Evolutionary conservation across 1,140 invertebrate genomes (phyloP).

Genomic region (Drosophila ogumai): DNA sequence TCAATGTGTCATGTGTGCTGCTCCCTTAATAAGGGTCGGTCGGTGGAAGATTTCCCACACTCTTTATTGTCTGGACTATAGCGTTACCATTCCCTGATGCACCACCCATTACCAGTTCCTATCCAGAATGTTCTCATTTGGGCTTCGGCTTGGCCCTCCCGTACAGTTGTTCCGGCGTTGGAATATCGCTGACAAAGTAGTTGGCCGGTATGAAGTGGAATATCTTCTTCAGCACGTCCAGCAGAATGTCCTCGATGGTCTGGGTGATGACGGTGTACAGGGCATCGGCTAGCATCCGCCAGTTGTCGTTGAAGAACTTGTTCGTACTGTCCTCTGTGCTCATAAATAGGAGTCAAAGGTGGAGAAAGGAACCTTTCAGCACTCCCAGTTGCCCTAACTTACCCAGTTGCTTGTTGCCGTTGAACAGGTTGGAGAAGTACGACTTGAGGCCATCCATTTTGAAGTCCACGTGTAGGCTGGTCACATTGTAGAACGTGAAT

Average conservation of each 20-base stretch:
- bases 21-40: constrained; percentile 6
- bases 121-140: constrained; percentile 19
- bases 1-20: constrained; percentile 2
- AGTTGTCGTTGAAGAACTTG: constrained; percentile 89
- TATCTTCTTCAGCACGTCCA: constrained; percentile 87
- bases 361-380: neutral
- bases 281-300: constrained; percentile 88
- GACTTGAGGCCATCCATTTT: constrained; percentile 78
- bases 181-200: constrained; percentile 88
- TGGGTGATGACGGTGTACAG: constrained; percentile 88
- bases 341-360: neutral
- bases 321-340: constrained; percentile 89
- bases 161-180: constrained; percentile 78
- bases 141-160: constrained; percentile 54
- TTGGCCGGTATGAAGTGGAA: constrained; percentile 89
- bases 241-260: constrained; percentile 89
- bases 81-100: constrained; percentile 2
- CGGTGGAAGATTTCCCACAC: constrained; percentile 6
- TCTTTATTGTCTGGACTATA: constrained; percentile 34
- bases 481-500: constrained; percentile 88
- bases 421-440: constrained; percentile 80
- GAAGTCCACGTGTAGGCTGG: constrained; percentile 80
- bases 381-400: neutral
- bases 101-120: neutral
- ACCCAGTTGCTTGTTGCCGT: constrained; percentile 83